Evolutionary conservation across 2,888 invertebrate genomes (phyloP).

Genomic region (Macaria notata): DNA sequence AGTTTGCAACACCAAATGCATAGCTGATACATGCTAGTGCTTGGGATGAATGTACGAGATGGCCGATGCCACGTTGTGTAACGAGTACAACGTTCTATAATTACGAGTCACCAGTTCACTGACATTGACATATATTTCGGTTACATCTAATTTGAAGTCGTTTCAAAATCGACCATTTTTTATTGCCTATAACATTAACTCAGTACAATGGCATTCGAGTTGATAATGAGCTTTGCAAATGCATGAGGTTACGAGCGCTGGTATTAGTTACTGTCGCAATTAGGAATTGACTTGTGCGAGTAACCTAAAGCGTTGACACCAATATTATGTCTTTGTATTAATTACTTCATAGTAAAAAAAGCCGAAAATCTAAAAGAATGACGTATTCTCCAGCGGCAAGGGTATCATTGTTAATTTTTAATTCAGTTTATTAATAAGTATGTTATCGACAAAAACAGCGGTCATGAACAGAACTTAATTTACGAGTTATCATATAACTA

Average conservation of each 20-base stretch:
- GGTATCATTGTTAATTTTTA: no score
- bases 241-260: background rate
- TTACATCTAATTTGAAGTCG: slow-evolving; percentile 1
- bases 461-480: no score
- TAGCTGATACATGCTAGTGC: slow-evolving; percentile 9
- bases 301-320: no score
- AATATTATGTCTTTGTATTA: no score
- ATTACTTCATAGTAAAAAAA: no score
- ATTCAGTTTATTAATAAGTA: no score
- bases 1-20: slow-evolving; percentile 31
- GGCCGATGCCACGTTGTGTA: slow-evolving; percentile 15
- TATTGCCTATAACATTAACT: slow-evolving; percentile 1
- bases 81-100: slow-evolving; percentile 11
- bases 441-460: no score
- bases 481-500: no score
- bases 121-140: slow-evolving; percentile 19
- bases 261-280: no score
- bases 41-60: slow-evolving; percentile 17
- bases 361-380: no score
- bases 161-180: slow-evolving; percentile 7
- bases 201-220: background rate
- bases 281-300: no score
- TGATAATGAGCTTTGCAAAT: background rate
- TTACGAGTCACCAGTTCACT: slow-evolving; percentile 16
- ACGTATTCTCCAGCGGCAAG: no score